These are phyloP conservation scores for Eufriesea mexicana DNA, from an alignment of 1,140 invertebrate genomes.

Conservation along the genomic window DNA sequence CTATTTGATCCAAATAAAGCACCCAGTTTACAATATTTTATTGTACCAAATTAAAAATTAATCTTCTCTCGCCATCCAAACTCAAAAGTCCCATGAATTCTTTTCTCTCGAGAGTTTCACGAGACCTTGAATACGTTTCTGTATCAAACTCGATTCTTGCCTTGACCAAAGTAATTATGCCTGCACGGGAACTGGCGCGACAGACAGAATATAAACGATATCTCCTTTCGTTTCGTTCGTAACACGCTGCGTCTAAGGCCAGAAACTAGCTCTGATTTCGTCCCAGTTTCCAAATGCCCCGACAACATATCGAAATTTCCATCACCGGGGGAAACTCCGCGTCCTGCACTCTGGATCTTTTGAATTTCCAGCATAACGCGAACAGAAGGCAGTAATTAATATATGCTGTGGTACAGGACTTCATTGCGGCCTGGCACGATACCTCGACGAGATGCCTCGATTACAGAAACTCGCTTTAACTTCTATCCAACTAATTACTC, in stretches of 20 bases:
- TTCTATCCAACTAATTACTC: conserved; percentile 56
- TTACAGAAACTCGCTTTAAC: conserved; percentile 58
- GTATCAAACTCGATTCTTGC: too few species aligned
- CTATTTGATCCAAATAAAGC: too few species aligned
- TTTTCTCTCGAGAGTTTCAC: too few species aligned
- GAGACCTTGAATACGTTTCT: too few species aligned
- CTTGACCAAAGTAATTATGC: background rate
- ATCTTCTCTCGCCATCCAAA: too few species aligned
- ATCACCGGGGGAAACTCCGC: background rate
- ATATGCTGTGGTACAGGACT: conserved; percentile 36
- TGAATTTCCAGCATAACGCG: conserved; percentile 39
- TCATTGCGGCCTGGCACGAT: conserved; percentile 44
- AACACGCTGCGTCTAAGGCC: background rate
- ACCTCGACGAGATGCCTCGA: conserved; percentile 32
- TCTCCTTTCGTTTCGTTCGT: background rate
- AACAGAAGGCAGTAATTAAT: conserved; percentile 54
- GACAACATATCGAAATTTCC: conserved; percentile 15
- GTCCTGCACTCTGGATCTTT: conserved; percentile 21
- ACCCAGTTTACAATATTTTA: too few species aligned
- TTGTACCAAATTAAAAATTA: too few species aligned
- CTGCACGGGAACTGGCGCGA: too few species aligned
- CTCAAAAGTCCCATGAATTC: too few species aligned
- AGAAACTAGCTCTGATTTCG: conserved; percentile 2
- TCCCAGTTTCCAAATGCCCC: background rate
- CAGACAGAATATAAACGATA: background rate